These are phyloP conservation scores for Portunus trituberculatus DNA, from an alignment of 1,140 invertebrate species.

Conservation along the genomic window DNA sequence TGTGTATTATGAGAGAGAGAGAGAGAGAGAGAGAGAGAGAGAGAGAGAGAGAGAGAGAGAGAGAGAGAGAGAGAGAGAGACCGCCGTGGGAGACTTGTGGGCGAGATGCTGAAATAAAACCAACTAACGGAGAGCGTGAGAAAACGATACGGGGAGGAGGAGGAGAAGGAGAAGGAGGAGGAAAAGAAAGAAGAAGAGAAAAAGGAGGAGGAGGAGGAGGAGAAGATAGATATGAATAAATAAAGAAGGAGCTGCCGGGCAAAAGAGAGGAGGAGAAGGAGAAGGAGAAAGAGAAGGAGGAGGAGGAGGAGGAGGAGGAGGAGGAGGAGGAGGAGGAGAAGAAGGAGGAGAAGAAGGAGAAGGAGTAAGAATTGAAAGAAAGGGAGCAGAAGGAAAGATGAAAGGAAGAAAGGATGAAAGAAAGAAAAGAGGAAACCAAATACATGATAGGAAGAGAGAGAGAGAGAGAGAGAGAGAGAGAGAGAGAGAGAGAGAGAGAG, in stretches of 20 bases:
- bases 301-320: too few relatives aligned
- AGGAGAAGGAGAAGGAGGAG: background rate
- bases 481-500: too few relatives aligned
- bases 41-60: background rate
- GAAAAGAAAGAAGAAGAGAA: background rate
- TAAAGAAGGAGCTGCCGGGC: too few relatives aligned
- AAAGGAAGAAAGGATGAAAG: background rate
- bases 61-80: background rate
- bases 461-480: too few relatives aligned
- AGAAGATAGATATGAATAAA: background rate
- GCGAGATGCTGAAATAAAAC: background rate
- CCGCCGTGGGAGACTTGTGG: background rate
- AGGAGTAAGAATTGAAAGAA: background rate
- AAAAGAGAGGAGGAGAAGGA: too few relatives aligned
- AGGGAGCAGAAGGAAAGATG: background rate
- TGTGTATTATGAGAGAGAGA: too few relatives aligned
- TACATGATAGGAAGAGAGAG: too few relatives aligned
- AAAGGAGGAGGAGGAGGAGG: background rate
- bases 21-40: background rate
- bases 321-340: background rate
- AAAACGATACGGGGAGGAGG: background rate
- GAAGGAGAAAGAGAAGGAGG: too few relatives aligned
- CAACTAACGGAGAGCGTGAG: slow-evolving; percentile 8
- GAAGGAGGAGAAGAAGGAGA: background rate
- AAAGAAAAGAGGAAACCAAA: background rate